Evolutionary conservation across 1,140 invertebrate species (phyloP).

Genomic region (Heliconius hermathena): DNA sequence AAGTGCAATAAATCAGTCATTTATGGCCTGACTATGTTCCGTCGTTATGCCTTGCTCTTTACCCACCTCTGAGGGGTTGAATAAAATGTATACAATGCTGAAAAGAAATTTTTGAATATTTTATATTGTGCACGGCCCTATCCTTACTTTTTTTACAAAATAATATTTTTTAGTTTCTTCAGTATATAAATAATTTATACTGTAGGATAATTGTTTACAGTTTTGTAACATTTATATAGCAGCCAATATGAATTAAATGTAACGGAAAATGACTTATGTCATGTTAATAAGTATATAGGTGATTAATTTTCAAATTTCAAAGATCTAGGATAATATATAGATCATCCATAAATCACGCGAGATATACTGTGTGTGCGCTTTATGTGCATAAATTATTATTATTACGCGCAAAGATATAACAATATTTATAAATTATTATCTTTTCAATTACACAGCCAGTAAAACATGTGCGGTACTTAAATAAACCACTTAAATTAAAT

Average conservation of each 20-base stretch:
- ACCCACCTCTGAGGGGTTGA: slow-evolving; percentile 16
- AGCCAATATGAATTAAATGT: not conserved
- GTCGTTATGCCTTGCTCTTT: slow-evolving; percentile 36
- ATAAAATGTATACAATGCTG: slow-evolving; percentile 4
- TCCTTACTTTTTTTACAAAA: not conserved
- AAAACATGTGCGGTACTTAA: slow-evolving; percentile 42
- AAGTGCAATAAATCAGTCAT: slow-evolving; percentile 72
- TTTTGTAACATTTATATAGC: not conserved
- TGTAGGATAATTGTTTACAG: slow-evolving; percentile 14
- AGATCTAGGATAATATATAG: slow-evolving; percentile 6
- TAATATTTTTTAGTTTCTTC: not conserved
- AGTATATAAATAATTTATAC: slow-evolving; percentile 2
- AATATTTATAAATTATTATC: slow-evolving; percentile 19
- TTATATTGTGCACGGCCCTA: not conserved
- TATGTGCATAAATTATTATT: slow-evolving; percentile 11
- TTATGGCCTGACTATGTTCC: slow-evolving; percentile 53
- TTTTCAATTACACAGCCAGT: slow-evolving; percentile 39
- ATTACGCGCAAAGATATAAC: slow-evolving; percentile 8
- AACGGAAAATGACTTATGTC: not conserved
- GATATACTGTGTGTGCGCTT: not conserved
- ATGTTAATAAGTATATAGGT: not conserved
- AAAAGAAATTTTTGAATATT: slow-evolving; percentile 12
- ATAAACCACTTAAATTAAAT: slow-evolving; percentile 46
- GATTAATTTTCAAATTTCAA: not conserved
- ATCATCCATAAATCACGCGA: not conserved